phyloP scores from a whole-genome alignment of 2,113 vertebrate species.

The Xiphorhynchus elegans region DNA sequence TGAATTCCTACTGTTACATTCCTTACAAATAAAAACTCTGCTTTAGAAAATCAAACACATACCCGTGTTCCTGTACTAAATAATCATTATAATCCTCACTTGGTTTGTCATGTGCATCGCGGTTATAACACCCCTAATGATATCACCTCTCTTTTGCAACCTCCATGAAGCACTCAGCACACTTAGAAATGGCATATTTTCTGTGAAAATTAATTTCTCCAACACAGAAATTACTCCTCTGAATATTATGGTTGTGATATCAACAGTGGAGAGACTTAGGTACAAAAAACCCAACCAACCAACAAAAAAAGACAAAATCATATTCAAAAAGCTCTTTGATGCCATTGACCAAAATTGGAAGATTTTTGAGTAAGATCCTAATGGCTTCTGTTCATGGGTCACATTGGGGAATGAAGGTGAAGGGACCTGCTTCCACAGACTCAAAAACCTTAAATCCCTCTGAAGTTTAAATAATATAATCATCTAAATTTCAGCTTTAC shows the following conservation, averaged over 20 bases:
- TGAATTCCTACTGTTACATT: background rate
- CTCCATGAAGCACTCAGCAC: background rate
- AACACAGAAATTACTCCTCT: background rate
- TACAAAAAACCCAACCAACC: background rate
- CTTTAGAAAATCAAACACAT: background rate
- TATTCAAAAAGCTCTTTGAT: background rate
- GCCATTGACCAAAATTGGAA: background rate
- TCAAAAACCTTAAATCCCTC: background rate
- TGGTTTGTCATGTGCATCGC: accelerated
- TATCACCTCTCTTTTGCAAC: background rate
- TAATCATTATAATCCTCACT: background rate
- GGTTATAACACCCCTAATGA: background rate
- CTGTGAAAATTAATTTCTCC: background rate
- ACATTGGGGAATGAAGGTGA: background rate
- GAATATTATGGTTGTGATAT: background rate
- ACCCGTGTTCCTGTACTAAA: background rate
- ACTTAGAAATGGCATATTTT: background rate
- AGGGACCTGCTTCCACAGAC: background rate
- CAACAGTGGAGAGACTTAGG: background rate
- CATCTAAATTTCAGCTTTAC: background rate
- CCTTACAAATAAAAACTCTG: background rate
- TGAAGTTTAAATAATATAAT: background rate
- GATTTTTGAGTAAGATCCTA: background rate
- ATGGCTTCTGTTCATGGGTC: background rate
- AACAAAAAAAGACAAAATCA: background rate